phyloP scores from a whole-genome alignment of 2,797 vertebrate species.

The Dallia pectoralis region DNA sequence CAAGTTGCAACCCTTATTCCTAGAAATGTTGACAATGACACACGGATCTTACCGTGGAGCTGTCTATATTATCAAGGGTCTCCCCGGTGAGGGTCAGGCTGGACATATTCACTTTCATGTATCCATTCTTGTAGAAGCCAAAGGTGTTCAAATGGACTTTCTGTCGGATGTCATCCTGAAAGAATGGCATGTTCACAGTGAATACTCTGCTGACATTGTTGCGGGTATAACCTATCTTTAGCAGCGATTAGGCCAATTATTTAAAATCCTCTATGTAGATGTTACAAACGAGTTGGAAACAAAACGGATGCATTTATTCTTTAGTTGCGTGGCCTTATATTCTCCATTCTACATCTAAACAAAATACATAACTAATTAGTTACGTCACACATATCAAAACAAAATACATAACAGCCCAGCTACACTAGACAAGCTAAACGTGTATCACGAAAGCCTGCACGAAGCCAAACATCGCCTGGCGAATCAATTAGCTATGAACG shows the following conservation, averaged over 20 bases:
- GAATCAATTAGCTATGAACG: too few relatives aligned
- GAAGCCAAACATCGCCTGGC: too few relatives aligned
- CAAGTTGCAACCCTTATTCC: background rate
- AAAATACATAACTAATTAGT: too few relatives aligned
- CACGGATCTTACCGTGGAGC: conserved; percentile 43
- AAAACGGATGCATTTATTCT: too few relatives aligned
- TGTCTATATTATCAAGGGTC: conserved; percentile 37
- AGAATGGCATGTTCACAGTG: conserved; percentile 4
- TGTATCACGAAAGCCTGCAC: background rate
- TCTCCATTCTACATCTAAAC: too few relatives aligned
- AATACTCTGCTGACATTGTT: background rate
- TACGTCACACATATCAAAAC: too few relatives aligned
- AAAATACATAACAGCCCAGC: too few relatives aligned
- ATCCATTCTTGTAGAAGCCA: conserved; percentile 83
- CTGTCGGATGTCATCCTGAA: conserved; percentile 79
- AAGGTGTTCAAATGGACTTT: conserved; percentile 86
- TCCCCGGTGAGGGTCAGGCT: conserved; percentile 65
- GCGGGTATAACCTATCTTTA: background rate
- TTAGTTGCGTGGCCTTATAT: too few relatives aligned
- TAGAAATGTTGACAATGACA: background rate
- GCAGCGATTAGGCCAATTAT: background rate
- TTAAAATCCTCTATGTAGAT: background rate
- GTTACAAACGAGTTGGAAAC: too few relatives aligned
- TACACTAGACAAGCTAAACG: background rate
- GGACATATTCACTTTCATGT: conserved; percentile 78